Conservation (phyloP, 2,888 invertebrate genomes). For the Hydriomena furcata region DNA sequence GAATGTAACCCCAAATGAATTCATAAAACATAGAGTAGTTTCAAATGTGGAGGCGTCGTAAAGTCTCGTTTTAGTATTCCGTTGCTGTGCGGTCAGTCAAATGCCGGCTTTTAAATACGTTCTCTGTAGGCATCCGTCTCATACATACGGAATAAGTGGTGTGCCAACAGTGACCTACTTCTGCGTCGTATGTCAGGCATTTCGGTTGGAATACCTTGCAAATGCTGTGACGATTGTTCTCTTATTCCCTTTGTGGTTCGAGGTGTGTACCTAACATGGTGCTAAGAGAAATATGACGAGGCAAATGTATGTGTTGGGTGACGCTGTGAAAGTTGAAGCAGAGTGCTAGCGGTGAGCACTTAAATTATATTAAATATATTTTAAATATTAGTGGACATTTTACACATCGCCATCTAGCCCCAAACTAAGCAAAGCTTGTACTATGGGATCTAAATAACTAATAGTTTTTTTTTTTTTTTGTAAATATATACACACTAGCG, state of each 20-base stretch:
- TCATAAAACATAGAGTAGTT: conserved; percentile 34
- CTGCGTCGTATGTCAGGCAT: conserved; percentile 37
- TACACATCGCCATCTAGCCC: too few species aligned
- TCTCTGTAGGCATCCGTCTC: conserved; percentile 59
- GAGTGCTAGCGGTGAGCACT: too few species aligned
- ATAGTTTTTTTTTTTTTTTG: too few species aligned
- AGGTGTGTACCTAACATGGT: too few species aligned
- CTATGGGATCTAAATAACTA: too few species aligned
- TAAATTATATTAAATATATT: too few species aligned
- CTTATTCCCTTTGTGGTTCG: conserved; percentile 33
- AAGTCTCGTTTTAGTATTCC: conserved; percentile 56
- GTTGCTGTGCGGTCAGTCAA: conserved; percentile 60
- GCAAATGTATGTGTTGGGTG: not conserved
- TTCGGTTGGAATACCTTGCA: conserved; percentile 33
- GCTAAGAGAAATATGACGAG: conserved; percentile 9
- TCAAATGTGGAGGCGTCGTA: conserved; percentile 36
- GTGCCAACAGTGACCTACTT: conserved; percentile 50
- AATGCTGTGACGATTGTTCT: conserved; percentile 34
- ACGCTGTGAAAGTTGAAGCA: too few species aligned
- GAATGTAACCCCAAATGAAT: conserved; percentile 18
- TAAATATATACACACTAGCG: too few species aligned
- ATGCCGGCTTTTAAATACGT: conserved; percentile 69
- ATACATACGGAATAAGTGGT: conserved; percentile 72
- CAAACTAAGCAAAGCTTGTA: too few species aligned
- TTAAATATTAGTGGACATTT: too few species aligned